phyloP scores from a whole-genome alignment of 2,113 vertebrate genomes.

The Nerophis lumbriciformis region DNA sequence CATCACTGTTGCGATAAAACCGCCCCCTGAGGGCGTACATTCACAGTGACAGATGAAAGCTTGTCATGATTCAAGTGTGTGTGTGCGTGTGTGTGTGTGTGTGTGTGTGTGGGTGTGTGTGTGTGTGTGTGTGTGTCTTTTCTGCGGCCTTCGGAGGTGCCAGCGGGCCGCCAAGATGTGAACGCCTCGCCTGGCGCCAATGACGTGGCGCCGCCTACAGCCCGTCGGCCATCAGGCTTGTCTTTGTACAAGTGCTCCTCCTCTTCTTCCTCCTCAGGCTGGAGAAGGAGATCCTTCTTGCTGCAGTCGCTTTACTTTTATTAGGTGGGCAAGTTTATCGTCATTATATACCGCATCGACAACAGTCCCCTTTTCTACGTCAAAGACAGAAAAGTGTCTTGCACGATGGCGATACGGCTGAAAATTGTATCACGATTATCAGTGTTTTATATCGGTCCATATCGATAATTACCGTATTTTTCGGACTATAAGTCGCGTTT shows the following conservation, averaged over 20 bases:
- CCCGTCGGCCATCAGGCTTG: conserved; percentile 1
- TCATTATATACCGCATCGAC: background rate
- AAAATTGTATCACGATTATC: no score
- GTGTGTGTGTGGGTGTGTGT: background rate
- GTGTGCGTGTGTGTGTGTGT: conserved; percentile 3
- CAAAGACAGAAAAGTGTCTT: no score
- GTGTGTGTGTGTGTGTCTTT: no score
- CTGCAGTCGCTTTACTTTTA: background rate
- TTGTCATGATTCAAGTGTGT: conserved; percentile 2
- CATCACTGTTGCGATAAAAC: background rate
- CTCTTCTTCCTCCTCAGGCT: background rate
- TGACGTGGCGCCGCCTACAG: background rate
- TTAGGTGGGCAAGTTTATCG: background rate
- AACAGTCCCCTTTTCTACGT: no score
- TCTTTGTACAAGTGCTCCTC: conserved; percentile 1
- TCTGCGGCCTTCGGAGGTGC: background rate
- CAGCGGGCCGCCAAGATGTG: background rate
- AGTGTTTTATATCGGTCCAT: no score
- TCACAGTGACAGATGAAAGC: conserved; percentile 9
- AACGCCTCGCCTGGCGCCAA: background rate
- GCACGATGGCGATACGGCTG: no score
- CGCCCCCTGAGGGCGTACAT: conserved; percentile 1
- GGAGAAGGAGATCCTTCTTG: background rate
- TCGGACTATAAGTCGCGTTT: no score
- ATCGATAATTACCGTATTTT: no score